Evolutionary conservation across 1,140 invertebrate genomes (phyloP).

Genomic region (Asobara japonica): DNA sequence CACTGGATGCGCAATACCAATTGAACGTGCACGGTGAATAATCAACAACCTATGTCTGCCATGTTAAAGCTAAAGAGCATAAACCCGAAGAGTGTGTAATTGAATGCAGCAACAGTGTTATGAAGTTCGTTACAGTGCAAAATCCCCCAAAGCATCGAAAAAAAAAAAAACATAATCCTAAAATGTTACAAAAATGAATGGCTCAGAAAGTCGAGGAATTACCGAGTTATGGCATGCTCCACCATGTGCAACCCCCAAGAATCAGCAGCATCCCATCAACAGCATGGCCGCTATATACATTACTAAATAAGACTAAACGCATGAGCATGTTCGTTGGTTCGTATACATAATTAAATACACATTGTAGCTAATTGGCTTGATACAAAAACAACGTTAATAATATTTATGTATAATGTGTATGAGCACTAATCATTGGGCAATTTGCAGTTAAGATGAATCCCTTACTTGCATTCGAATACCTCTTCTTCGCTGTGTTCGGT

Average conservation of each 20-base stretch:
- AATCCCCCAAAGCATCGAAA: neutral
- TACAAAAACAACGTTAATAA: constrained; percentile 45
- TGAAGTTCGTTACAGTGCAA: neutral
- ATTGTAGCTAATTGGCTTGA: constrained; percentile 54
- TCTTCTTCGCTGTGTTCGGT: constrained; percentile 98
- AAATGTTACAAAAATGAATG: constrained; percentile 6
- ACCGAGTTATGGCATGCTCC: constrained; percentile 16
- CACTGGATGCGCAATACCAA: constrained; percentile 6
- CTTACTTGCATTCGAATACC: constrained; percentile 91
- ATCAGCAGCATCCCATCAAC: constrained; percentile 37
- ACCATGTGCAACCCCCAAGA: constrained; percentile 16
- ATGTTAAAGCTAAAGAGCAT: neutral
- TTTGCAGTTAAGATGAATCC: constrained; percentile 84
- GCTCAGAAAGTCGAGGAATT: neutral
- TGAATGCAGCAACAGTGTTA: neutral
- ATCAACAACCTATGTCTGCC: too few species aligned
- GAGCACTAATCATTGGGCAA: constrained; percentile 27
- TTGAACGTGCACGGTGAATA: constrained; percentile 6
- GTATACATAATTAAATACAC: constrained; percentile 45
- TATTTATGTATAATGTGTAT: constrained; percentile 33
- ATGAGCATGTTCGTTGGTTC: constrained; percentile 61
- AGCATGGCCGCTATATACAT: constrained; percentile 53
- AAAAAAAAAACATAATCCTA: neutral
- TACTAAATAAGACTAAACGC: constrained; percentile 41
- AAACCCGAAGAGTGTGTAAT: neutral